Evolutionary conservation across 2,113 vertebrate species (phyloP), one percentile per base, ranked within the genome.

Genomic region (Engraulis encrasicolus): DNA sequence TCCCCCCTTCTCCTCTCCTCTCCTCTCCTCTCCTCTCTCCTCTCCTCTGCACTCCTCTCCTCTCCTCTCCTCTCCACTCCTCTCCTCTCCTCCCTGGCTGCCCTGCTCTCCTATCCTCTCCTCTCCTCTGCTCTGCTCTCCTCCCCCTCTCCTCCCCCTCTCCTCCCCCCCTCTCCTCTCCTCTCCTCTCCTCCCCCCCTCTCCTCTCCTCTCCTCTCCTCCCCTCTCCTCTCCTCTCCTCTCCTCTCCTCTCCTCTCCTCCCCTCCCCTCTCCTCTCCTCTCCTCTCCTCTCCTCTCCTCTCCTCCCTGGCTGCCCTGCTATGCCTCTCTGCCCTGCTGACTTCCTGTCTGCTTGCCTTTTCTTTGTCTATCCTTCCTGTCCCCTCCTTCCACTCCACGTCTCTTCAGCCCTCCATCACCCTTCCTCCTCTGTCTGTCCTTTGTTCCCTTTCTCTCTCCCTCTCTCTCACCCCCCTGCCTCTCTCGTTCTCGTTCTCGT

Each of bases 341-440:
- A n/a, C n/a, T n/a, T 88, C 84, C 87, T 83, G 12, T 12, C 27
- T 61, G 1, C 66, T 78, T 83, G 89, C 89, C 85, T 80, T 81
- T 87, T 78, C 40, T 50, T 23, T 17, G 27, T 78, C 36, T 18
- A 86, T 89, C 87, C 84, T 82, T 82, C 50, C n/a, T n/a, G 85
- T 91, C 91, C 74, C 83, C 89, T 81, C 74, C 89, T n/a, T 82
- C 84, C 79, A 81, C 82, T 31, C n/a, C n/a, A 11, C 31, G 17
- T n/a, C 31, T 49, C 17, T 27, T 54, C 58, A 34, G 79, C 80
- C 34, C 61, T 19, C 81, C 50, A 40, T 40, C 84, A 36, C 80
- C n/a, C 50, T 27, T 27, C 2, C 19, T n/a, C 48, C 48, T 54
- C 50, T 27, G 31, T 78, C 45, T 74, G 37, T 36, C 80, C 38